Base-by-base conservation (phyloP, 2,888 invertebrate species). In the Agrochola litura region DNA sequence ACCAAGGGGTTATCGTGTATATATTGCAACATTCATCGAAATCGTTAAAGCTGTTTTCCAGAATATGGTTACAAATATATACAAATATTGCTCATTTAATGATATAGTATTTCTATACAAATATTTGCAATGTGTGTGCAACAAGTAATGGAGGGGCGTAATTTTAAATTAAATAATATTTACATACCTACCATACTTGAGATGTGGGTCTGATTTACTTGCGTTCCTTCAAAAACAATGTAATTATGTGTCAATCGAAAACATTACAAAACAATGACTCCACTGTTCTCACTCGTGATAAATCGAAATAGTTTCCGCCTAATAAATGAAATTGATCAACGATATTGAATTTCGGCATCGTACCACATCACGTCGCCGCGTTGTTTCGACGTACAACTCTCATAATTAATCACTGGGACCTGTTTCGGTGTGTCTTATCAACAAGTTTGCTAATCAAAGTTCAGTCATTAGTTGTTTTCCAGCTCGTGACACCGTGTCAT, bases 371-470 rank as follows among this genome's bases (percentile, higher is more conserved):
- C 14, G 46, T 46, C 0, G 14, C 5, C 46, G 74, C 73, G 30
- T 78, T 58, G 76, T 60, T 81, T 73, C 69, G 69, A 67, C 25
- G 71, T 83, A 65, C 81, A 86, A 88, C 80, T 82, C 66, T 30
- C 61, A 82, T 85, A 84, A 90, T 91, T 86, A 90, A 90, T 90
- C 88, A 90, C 76, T 30, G 54, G 68, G 70, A 78, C 75, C 74
- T 67, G 68, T 86, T 88, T 85, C 75, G 77, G 74, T 66, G 67
- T 64, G 74, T 82, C 83, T 81, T 87, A 86, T 86, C 87, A 87
- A 81, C 83, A 90, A 92, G 85, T 92, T 92, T 88, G 74, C 81
- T 82, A 88, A 92, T 92, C 89, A 89, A 91, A 91, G 84, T 91
- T 92, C 67, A 66, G 85, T 86, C 87, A 86, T 90, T 90, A 91